Conservation (phyloP, 2,888 invertebrate species). For the Noctua janthe region DNA sequence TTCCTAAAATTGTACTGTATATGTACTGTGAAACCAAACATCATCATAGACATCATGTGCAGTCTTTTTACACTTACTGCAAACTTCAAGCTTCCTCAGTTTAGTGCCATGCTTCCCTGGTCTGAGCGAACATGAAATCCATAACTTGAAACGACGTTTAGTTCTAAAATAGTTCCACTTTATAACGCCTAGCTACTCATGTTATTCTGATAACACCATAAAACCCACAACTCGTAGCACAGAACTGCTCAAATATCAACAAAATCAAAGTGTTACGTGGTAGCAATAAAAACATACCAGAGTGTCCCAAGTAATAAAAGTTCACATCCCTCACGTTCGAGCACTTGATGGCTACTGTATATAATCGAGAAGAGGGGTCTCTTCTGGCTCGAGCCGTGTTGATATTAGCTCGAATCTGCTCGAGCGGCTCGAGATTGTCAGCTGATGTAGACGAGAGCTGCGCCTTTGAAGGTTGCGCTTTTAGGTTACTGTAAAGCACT, state of each 20-base stretch:
- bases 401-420: constrained; percentile 20
- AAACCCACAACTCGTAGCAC: neutral
- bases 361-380: constrained; percentile 28
- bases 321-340: neutral
- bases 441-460: neutral
- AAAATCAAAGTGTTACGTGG: neutral
- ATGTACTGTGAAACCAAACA: neutral
- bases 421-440: constrained; percentile 1
- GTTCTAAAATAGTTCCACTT: neutral
- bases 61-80: neutral
- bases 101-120: neutral
- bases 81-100: neutral
- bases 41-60: neutral
- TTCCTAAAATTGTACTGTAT: neutral
- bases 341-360: constrained; percentile 2
- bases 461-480: constrained; percentile 20
- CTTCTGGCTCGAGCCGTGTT: constrained; percentile 5
- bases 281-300: neutral
- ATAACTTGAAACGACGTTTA: neutral
- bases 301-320: constrained; percentile 4
- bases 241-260: neutral
- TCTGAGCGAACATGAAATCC: neutral
- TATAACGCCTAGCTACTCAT: neutral
- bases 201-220: neutral
- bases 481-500: neutral